Percentiles rank a stretch among this genome's conserved stretches.
Conservation (phyloP, 1,140 invertebrate species). For the Rhopalosiphum maidis region DNA sequence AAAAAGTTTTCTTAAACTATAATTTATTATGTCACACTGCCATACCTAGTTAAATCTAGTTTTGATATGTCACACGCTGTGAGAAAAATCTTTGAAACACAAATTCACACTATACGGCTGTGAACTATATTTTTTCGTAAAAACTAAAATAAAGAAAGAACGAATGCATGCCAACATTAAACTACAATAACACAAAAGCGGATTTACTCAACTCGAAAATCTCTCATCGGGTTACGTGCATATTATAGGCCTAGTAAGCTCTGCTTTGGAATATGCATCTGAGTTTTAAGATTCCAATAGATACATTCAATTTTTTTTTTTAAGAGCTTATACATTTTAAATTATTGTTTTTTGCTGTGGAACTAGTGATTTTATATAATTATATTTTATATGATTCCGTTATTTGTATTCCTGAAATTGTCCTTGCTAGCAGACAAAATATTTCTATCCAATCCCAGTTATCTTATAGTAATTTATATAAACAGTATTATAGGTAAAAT, state of each 20-base stretch:
- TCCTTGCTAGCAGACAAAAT: too few species aligned
- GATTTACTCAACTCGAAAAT: not conserved
- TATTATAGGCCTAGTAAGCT: not conserved
- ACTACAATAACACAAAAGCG: not conserved
- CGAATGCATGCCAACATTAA: too few species aligned
- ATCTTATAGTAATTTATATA: too few species aligned
- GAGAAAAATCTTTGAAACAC: not conserved
- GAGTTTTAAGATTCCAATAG: too few species aligned
- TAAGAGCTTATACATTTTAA: too few species aligned
- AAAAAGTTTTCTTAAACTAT: conserved; percentile 32
- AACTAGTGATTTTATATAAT: too few species aligned
- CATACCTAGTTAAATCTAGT: conserved; percentile 31
- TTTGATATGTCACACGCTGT: not conserved
- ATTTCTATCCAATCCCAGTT: too few species aligned
- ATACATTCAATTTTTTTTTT: too few species aligned
- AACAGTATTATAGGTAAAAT: too few species aligned
- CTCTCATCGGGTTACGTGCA: not conserved
- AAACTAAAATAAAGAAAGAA: not conserved
- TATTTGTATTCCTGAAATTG: too few species aligned
- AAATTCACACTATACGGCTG: not conserved
- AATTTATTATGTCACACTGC: conserved; percentile 17
- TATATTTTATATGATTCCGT: too few species aligned
- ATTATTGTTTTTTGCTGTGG: too few species aligned
- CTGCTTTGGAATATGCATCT: not conserved
- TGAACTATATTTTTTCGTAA: not conserved